Evolutionary conservation across 1,140 invertebrate species (phyloP), one percentile per base, ranked within the genome.

Genomic region (Pseudomyrmex flavicornis): DNA sequence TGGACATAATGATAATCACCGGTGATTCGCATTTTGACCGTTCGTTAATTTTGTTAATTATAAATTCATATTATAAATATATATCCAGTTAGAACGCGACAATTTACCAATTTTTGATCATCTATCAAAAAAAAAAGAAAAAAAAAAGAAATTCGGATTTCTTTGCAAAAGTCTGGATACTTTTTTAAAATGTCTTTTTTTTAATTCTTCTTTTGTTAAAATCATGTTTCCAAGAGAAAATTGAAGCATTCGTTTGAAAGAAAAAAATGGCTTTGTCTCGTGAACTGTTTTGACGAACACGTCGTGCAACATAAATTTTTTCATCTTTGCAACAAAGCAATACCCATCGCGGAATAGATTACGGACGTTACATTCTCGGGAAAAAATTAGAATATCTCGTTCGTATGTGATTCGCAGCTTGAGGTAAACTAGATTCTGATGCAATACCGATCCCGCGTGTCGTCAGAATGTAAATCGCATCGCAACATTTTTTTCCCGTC

Each of bases 401-500:
- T 35, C 20, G 13, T 10, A 52, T 83, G 69, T 83, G 89, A 65
- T 72, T 82, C 89, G 80, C 84, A 89, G 84, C 22, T 86, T 92
- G 89, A 91, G 91, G 88, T 88, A 92, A 93, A 93, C 92, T 90
- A 92, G 92, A 93, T 91, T 93, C 92, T 93, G 93, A 93, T 85
- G 93, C 92, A 93, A 93, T 74, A 91, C 85, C 73, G 72, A 58
- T 80, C 72, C 52, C 13, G 20, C 50, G 15, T 93, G 69, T 91
- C 92, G 82, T 92, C 91, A 93, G 83, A 54, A 79, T 50, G 58
- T 50, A 54, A 26, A 52, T 80, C 83, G 35, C 54, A 46, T 68
- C 9, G 12, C 9, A 69, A 72, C 70, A 80, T 70, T 80, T 35
- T 35, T 35, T 35, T 35, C 54, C 7, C 50, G 22, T 17, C 62